Conservation (phyloP, 1,140 invertebrate genomes). For the Diorhabda elongata region DNA sequence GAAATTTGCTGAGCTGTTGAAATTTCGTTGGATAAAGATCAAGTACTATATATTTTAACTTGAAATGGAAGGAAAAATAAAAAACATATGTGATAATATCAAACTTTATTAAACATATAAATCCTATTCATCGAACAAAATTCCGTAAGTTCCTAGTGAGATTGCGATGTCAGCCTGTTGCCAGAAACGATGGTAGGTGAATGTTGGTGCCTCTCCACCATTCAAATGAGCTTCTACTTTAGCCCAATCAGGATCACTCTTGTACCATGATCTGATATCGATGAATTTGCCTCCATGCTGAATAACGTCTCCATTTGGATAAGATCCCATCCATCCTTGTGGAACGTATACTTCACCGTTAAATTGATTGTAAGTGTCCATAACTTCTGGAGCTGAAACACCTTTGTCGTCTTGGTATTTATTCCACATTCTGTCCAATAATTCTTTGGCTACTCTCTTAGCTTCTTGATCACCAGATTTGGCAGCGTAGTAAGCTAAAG, state of each 20-base stretch:
- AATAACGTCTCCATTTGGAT: constrained; percentile 26
- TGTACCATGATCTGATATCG: constrained; percentile 25
- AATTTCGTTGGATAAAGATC: too few relatives aligned
- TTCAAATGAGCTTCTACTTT: constrained; percentile 22
- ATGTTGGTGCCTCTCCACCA: constrained; percentile 20
- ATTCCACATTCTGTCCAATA: constrained; percentile 23
- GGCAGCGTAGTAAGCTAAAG: constrained; percentile 25
- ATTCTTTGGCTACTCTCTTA: constrained; percentile 18
- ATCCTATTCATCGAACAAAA: constrained; percentile 23
- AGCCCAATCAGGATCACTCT: constrained; percentile 24
- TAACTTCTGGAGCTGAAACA: constrained; percentile 16
- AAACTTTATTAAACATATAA: background rate
- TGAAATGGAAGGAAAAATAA: background rate
- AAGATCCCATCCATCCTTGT: constrained; percentile 23
- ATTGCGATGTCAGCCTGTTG: constrained; percentile 24
- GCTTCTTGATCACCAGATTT: constrained; percentile 21
- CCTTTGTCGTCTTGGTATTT: constrained; percentile 18
- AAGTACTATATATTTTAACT: too few relatives aligned
- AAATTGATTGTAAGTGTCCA: constrained; percentile 18
- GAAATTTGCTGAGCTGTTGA: too few relatives aligned
- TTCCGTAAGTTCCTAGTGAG: constrained; percentile 22
- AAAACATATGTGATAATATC: background rate
- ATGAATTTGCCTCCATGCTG: constrained; percentile 13
- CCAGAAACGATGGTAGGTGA: constrained; percentile 27
- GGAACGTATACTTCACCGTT: constrained; percentile 26